These are phyloP conservation scores for Lithophane socia DNA, from an alignment of 2,888 invertebrate species.

Conservation along the genomic window DNA sequence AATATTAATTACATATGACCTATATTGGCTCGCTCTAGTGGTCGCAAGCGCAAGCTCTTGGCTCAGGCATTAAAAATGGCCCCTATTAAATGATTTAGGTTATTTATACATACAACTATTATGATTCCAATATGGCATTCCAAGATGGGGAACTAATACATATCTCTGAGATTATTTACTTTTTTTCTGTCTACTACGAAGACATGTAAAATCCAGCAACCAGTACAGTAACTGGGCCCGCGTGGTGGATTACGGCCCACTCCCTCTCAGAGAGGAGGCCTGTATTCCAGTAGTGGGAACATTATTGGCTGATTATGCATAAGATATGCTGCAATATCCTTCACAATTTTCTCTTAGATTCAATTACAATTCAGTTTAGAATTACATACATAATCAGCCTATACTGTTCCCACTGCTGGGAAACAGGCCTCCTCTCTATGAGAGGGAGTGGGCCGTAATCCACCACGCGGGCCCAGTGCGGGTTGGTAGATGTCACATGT, in stretches of 20 bases:
- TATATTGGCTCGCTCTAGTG: neutral
- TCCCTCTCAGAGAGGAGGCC: neutral
- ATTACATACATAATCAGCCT: too few relatives aligned
- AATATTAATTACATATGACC: slow-evolving; percentile 23
- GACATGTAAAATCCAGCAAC: neutral
- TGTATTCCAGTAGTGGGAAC: neutral
- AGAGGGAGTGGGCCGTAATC: too few relatives aligned
- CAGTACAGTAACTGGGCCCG: too few relatives aligned
- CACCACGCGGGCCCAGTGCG: too few relatives aligned
- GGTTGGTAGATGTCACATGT: too few relatives aligned
- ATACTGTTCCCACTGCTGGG: too few relatives aligned
- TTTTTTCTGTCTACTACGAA: too few relatives aligned
- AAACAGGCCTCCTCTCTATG: too few relatives aligned
- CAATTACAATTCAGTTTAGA: neutral
- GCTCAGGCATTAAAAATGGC: neutral
- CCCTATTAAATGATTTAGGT: neutral
- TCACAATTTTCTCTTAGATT: neutral
- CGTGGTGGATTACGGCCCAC: neutral
- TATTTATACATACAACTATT: neutral
- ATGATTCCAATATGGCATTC: neutral
- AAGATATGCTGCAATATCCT: neutral
- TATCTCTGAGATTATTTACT: neutral
- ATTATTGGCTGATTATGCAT: neutral
- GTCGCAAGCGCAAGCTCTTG: neutral
- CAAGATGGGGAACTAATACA: neutral